Evolutionary conservation across 2,888 invertebrate genomes (phyloP), one percentile per base, ranked within the genome.

Genomic region (Microctonus brassicae): DNA sequence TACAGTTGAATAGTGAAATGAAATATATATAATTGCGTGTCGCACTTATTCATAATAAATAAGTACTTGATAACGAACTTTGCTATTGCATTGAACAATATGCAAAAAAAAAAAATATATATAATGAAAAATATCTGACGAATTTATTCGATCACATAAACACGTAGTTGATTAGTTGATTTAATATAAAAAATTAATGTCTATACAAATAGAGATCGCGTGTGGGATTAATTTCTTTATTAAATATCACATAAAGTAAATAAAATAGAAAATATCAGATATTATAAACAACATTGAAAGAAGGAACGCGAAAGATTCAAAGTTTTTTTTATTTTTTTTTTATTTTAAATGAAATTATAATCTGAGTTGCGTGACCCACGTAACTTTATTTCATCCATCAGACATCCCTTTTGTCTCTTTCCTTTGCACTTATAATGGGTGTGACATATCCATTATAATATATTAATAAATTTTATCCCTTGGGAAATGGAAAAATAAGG

Each of bases 281-380:
- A 55, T 53, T 42, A 53, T 29, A 29, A 29, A 29, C 3, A 3
- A 29, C 3, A 29, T 29, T 5, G 7, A 5, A 29, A 5, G 29
- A n/a, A 24, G 52, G 65, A 17, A 47, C 47, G 17, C 7, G 53
- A 26, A 53, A 61, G 53, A 69, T 65, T 42, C 42, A 29, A 52
- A 60, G 53, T n/a, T n/a, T n/a, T n/a, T n/a, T n/a, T n/a, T n/a
- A n/a, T n/a, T n/a, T n/a, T n/a, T n/a, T n/a, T n/a, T n/a, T n/a
- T 42, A 34, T 65, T 72, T 72, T 65, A 65, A 72, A 64, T 33
- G 47, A 36, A 62, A 65, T 53, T 36, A 39, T 61, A 33, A 33
- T 42, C 52, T 61, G 67, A 57, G 22, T 71, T 17, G 71, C 71
- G 71, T 71, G 71, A 52, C 52, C 57, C 64, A 72, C 36, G 68